phyloP scores from a whole-genome alignment of 2,888 invertebrate genomes.

The Hydroisotoma schaefferi region DNA sequence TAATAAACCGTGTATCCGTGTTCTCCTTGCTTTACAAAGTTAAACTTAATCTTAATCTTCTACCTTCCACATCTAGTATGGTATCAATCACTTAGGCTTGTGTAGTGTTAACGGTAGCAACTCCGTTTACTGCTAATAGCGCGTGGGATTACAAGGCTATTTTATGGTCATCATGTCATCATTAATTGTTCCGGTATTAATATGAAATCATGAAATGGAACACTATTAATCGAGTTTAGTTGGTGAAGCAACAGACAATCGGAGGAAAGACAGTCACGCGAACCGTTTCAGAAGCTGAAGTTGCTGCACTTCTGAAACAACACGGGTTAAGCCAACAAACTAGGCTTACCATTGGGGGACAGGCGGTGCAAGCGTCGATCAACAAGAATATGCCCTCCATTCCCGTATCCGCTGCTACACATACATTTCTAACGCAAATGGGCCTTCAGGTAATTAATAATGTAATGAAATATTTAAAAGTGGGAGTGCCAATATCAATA shows the following conservation, averaged over 20 bases:
- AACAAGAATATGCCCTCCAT: conserved; percentile 16
- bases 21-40: no score
- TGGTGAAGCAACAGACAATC: conserved; percentile 46
- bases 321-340: conserved; percentile 32
- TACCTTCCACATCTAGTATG: no score
- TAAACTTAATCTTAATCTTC: no score
- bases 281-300: conserved; percentile 44
- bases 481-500: no score
- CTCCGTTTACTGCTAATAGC: no score
- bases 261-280: conserved; percentile 46
- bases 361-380: background rate
- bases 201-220: background rate
- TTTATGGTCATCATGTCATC: no score
- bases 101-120: background rate
- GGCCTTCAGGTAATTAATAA: conserved; percentile 41
- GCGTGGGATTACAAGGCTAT: no score
- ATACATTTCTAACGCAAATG: conserved; percentile 24
- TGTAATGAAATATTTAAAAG: no score
- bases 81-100: no score
- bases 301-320: conserved; percentile 43
- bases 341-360: conserved; percentile 6
- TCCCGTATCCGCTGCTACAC: conserved; percentile 18
- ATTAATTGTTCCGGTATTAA: background rate
- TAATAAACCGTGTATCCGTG: no score
- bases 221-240: conserved; percentile 27